phyloP scores from a whole-genome alignment of 2,797 vertebrate species.

The Pipistrellus kuhlii region DNA sequence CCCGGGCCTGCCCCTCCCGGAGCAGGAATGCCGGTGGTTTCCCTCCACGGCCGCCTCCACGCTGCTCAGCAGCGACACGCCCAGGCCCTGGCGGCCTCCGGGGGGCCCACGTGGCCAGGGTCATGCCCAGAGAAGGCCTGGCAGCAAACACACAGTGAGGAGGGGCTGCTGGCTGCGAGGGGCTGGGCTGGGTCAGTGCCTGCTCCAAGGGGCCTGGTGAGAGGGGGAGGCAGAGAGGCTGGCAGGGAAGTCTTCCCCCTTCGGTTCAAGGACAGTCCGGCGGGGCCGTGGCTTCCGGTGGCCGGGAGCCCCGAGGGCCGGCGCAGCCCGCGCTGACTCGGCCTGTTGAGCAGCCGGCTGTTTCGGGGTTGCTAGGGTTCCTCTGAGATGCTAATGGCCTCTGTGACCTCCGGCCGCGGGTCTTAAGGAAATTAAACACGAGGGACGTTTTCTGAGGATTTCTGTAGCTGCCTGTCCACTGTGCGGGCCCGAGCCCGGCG shows the following conservation, averaged over 20 bases:
- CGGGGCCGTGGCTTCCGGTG: neutral
- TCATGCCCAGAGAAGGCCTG: neutral
- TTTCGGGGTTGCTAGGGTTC: neutral
- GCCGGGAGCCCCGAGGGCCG: neutral
- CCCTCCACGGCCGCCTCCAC: too few relatives aligned
- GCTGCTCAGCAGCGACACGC: neutral
- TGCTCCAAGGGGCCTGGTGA: neutral
- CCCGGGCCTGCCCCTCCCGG: too few relatives aligned
- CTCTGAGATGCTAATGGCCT: too few relatives aligned
- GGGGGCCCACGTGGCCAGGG: neutral
- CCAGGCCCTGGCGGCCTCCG: neutral
- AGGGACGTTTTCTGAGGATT: too few relatives aligned
- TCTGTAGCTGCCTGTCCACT: too few relatives aligned
- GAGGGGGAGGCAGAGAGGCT: neutral
- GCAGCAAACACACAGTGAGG: neutral
- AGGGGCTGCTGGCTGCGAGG: neutral
- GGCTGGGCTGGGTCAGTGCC: fast-evolving
- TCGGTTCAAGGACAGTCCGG: too few relatives aligned
- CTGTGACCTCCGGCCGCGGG: too few relatives aligned
- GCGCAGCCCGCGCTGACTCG: fast-evolving
- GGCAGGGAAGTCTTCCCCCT: too few relatives aligned
- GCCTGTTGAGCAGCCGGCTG: neutral
- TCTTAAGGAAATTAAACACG: too few relatives aligned
- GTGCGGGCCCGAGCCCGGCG: neutral
- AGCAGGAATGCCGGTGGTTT: too few relatives aligned